Conservation (phyloP, 2,113 vertebrate genomes). For the Phrynosoma blainvillii region DNA sequence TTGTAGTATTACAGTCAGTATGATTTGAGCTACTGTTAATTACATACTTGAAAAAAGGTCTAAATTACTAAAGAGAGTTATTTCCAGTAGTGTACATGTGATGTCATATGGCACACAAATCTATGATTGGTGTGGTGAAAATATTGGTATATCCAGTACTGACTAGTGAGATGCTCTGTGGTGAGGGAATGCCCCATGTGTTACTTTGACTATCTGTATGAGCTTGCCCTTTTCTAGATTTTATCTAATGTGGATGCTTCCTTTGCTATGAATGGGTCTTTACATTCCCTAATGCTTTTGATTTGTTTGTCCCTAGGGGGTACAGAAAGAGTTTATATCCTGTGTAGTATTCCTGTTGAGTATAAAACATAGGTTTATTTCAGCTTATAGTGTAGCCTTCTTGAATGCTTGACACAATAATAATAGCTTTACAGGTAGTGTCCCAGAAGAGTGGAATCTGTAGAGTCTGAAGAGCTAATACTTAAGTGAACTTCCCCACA, state of each 20-base stretch:
- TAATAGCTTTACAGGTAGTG: not conserved
- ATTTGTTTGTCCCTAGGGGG: not conserved
- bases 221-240: not conserved
- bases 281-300: conserved; percentile 4
- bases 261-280: not conserved
- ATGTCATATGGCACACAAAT: not conserved
- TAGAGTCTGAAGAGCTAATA: not conserved
- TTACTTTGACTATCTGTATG: not conserved
- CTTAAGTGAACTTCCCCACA: not conserved
- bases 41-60: not conserved
- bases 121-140: not conserved
- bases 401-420: not conserved
- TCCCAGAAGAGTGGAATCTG: not conserved
- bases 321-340: not conserved
- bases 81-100: not conserved
- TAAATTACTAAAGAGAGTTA: not conserved
- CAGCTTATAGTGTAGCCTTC: not conserved
- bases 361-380: not conserved
- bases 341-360: not conserved
- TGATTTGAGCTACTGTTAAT: not conserved
- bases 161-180: not conserved
- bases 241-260: not conserved
- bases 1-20: not conserved
- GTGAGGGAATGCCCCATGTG: not conserved
- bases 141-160: no score